These are phyloP conservation scores for Microtus pennsylvanicus DNA, from an alignment of 2,113 vertebrate species.

Conservation along the genomic window DNA sequence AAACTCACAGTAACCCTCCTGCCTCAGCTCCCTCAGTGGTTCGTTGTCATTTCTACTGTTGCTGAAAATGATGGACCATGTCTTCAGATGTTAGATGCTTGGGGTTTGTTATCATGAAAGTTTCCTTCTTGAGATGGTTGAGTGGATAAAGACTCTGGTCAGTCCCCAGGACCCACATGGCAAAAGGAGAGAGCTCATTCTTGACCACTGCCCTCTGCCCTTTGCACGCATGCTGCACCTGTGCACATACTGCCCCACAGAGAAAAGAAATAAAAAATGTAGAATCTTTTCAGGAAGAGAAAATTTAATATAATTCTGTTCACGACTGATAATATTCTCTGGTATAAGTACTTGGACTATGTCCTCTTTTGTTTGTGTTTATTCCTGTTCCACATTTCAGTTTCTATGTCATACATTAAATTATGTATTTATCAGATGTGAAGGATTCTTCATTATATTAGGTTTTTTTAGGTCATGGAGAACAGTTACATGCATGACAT, in stretches of 20 bases:
- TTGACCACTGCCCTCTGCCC: no score
- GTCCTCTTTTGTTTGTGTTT: neutral
- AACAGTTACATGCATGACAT: neutral
- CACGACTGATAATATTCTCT: neutral
- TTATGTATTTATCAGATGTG: neutral
- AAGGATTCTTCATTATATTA: neutral
- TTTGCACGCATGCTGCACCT: neutral
- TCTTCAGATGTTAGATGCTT: constrained; percentile 4
- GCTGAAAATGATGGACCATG: neutral
- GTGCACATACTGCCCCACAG: neutral
- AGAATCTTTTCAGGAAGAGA: neutral
- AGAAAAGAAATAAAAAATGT: neutral
- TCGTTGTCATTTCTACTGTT: neutral
- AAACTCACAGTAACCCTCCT: neutral
- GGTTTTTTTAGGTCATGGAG: neutral
- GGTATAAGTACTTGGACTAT: neutral
- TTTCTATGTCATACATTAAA: constrained; percentile 1
- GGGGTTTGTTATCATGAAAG: neutral
- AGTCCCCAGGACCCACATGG: neutral
- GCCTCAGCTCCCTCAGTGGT: neutral
- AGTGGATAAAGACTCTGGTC: neutral
- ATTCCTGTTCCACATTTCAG: neutral
- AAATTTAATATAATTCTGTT: neutral
- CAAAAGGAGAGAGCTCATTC: neutral
- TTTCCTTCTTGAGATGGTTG: neutral